Conservation (phyloP, 2,797 vertebrate genomes). For the Mormyrus proboscirostris region DNA sequence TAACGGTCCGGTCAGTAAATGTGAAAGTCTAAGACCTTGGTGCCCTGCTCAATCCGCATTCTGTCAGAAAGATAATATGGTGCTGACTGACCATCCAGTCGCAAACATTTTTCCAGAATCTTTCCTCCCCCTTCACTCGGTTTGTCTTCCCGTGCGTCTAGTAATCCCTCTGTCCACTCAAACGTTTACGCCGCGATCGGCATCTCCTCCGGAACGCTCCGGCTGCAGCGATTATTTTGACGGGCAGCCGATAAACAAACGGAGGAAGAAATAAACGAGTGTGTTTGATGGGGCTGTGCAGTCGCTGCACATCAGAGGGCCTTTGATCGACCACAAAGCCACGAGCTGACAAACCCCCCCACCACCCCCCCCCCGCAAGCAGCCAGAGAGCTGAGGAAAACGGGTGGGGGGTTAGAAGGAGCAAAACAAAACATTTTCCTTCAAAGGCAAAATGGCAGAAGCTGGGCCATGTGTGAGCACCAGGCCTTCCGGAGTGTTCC, state of each 20-base stretch:
- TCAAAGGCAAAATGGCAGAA: slow-evolving; percentile 16
- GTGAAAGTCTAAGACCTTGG: neutral
- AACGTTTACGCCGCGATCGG: neutral
- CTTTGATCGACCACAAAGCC: slow-evolving; percentile 52
- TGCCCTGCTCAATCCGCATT: neutral
- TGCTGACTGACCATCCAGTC: neutral
- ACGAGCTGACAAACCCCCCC: slow-evolving; percentile 41
- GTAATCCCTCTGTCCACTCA: neutral
- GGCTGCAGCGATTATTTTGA: slow-evolving; percentile 2
- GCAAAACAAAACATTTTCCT: slow-evolving; percentile 23
- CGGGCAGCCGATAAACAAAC: slow-evolving; percentile 26
- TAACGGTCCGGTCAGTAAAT: neutral
- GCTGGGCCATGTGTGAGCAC: neutral
- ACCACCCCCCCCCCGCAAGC: neutral
- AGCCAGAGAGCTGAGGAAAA: neutral
- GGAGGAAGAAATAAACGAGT: slow-evolving; percentile 37
- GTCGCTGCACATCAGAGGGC: slow-evolving; percentile 20
- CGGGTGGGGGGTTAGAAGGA: slow-evolving; percentile 28
- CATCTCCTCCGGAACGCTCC: neutral
- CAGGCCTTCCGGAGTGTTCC: neutral
- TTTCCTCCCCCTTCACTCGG: neutral
- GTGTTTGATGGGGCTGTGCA: slow-evolving; percentile 53
- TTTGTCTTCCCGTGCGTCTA: neutral
- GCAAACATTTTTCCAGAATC: neutral
- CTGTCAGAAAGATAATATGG: neutral